A percentile compares a stretch with the other conserved stretches of the same genome.
phyloP scores from a whole-genome alignment of 2,888 invertebrate genomes.

The Drosophila maculinotata region DNA sequence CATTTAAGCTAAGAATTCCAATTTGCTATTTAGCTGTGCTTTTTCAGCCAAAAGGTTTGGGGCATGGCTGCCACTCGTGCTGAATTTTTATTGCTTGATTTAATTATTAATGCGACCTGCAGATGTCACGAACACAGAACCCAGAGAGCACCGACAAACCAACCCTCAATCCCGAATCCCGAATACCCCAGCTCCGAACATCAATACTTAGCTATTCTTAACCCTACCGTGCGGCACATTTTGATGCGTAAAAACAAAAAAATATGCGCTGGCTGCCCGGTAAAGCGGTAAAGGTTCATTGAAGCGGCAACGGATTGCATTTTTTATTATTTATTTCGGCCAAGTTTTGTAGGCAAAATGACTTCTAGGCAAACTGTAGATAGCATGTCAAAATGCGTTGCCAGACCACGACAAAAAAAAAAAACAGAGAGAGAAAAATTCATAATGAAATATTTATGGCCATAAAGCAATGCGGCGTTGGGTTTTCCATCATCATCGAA shows the following conservation, averaged over 20 bases:
- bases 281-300: conserved; percentile 63
- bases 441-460: conserved; percentile 81
- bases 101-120: conserved; percentile 81
- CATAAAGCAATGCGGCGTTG: conserved; percentile 76
- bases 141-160: conserved; percentile 3
- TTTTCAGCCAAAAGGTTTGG: conserved; percentile 27
- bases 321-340: conserved; percentile 79
- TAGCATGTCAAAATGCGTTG: conserved; percentile 68
- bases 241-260: conserved; percentile 75
- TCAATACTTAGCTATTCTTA: conserved; percentile 55
- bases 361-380: too few relatives aligned
- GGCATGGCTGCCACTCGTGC: conserved; percentile 66
- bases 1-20: conserved; percentile 14
- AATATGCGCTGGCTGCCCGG: conserved; percentile 35
- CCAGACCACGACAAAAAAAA: conserved; percentile 30
- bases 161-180: too few relatives aligned
- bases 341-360: conserved; percentile 54
- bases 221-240: conserved; percentile 75
- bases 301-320: conserved; percentile 76
- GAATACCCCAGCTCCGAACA: conserved; percentile 12
- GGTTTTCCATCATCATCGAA: conserved; percentile 62
- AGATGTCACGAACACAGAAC: conserved; percentile 75
- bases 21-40: conserved; percentile 49
- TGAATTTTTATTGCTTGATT: conserved; percentile 81
- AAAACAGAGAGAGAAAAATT: conserved; percentile 50